phyloP scores from a whole-genome alignment of 2,797 vertebrate species.

The Hozukius guyotensis region DNA sequence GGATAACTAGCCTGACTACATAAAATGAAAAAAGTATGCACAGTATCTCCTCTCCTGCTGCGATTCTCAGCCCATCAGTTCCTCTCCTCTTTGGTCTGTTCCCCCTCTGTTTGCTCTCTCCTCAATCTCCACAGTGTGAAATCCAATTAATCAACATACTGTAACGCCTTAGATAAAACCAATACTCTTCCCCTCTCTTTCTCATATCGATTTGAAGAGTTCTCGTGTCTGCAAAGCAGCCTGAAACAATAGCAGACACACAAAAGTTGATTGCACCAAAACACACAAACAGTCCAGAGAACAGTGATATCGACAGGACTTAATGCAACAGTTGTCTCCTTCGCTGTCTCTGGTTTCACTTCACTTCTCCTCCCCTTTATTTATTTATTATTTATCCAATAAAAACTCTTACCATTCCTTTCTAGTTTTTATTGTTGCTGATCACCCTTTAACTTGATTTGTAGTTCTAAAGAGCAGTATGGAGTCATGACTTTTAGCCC shows the following conservation, averaged over 20 bases:
- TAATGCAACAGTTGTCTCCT: slow-evolving; percentile 23
- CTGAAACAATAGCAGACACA: slow-evolving; percentile 51
- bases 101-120: slow-evolving; percentile 34
- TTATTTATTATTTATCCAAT: slow-evolving; percentile 27
- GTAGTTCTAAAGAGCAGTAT: not conserved
- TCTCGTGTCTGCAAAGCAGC: slow-evolving; percentile 37
- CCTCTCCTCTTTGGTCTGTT: slow-evolving; percentile 27
- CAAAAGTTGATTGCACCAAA: slow-evolving; percentile 45
- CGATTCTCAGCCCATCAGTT: not conserved
- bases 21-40: not conserved
- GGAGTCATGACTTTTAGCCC: not conserved
- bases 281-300: slow-evolving; percentile 32
- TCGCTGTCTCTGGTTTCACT: slow-evolving; percentile 22
- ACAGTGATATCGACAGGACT: slow-evolving; percentile 35
- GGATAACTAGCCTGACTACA: not conserved
- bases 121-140: slow-evolving; percentile 57
- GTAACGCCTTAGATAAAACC: slow-evolving; percentile 63
- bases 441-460: not conserved
- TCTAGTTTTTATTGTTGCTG: not conserved
- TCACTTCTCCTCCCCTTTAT: slow-evolving; percentile 4
- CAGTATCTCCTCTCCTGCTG: not conserved
- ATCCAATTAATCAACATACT: slow-evolving; percentile 69
- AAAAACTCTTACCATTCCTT: not conserved
- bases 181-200: slow-evolving; percentile 47
- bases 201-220: slow-evolving; percentile 50